Percentiles rank a stretch among this genome's conserved stretches.
Conservation (phyloP, 2,797 vertebrate genomes). For the Myotis planiceps region DNA sequence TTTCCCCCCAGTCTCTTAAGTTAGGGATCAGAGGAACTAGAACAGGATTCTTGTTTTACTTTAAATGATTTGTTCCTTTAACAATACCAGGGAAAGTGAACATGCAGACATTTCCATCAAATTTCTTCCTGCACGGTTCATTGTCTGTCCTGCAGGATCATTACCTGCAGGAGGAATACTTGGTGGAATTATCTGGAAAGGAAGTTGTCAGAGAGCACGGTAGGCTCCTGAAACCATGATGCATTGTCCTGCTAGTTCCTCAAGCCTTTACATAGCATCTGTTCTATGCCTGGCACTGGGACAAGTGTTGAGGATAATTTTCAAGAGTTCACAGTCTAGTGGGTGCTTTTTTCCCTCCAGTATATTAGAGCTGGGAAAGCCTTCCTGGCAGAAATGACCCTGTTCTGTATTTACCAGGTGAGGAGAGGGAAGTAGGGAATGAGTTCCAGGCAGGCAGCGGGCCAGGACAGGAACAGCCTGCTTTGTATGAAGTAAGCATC, state of each 20-base stretch:
- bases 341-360: background rate
- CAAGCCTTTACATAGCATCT: background rate
- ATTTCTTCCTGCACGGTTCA: background rate
- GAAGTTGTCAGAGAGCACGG: background rate
- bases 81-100: background rate
- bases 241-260: background rate
- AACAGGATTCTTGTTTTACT: background rate
- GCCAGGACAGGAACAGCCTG: background rate
- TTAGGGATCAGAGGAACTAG: background rate
- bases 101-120: background rate
- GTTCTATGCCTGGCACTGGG: rapidly evolving
- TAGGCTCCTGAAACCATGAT: background rate
- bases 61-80: background rate
- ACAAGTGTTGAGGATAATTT: background rate
- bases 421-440: background rate
- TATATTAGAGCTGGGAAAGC: background rate
- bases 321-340: background rate
- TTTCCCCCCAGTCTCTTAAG: background rate
- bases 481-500: background rate
- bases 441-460: background rate
- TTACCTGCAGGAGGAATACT: background rate
- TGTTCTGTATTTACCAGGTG: background rate
- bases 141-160: background rate
- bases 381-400: background rate
- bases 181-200: background rate